These are phyloP conservation scores for Parnassius mnemosyne DNA, from an alignment of 2,888 invertebrate genomes.

Conservation along the genomic window DNA sequence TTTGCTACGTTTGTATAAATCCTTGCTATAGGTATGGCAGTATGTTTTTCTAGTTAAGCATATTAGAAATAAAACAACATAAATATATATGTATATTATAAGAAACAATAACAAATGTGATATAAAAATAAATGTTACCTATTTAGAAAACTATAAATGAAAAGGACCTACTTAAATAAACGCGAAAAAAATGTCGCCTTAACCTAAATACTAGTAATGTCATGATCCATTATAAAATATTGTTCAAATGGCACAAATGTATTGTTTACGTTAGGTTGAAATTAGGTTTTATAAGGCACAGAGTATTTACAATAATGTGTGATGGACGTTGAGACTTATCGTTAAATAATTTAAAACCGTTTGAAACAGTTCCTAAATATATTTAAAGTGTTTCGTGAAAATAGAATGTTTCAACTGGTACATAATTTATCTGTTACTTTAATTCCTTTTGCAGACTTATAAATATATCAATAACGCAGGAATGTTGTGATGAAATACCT, in stretches of 20 bases:
- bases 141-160: slow-evolving; percentile 4
- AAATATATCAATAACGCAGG: too few species aligned
- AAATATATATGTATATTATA: too few species aligned
- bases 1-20: too few species aligned
- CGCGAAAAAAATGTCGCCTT: slow-evolving; percentile 29
- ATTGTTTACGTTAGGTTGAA: slow-evolving; percentile 26
- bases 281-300: slow-evolving; percentile 60
- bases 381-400: slow-evolving; percentile 9
- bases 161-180: slow-evolving; percentile 13
- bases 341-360: background rate
- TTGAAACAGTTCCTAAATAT: background rate
- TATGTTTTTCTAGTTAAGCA: too few species aligned
- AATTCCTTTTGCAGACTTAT: too few species aligned
- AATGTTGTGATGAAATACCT: too few species aligned
- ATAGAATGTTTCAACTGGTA: too few species aligned
- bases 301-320: slow-evolving; percentile 36
- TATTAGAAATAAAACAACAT: too few species aligned
- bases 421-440: too few species aligned
- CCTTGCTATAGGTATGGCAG: too few species aligned
- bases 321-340: slow-evolving; percentile 18
- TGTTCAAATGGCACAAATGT: slow-evolving; percentile 33
- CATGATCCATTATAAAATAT: too few species aligned
- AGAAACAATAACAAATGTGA: background rate
- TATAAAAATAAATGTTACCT: slow-evolving; percentile 9
- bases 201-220: slow-evolving; percentile 17